A percentile compares a stretch with the other conserved stretches of the same genome.
phyloP scores from a whole-genome alignment of 2,888 invertebrate species.

The Brenthis ino region DNA sequence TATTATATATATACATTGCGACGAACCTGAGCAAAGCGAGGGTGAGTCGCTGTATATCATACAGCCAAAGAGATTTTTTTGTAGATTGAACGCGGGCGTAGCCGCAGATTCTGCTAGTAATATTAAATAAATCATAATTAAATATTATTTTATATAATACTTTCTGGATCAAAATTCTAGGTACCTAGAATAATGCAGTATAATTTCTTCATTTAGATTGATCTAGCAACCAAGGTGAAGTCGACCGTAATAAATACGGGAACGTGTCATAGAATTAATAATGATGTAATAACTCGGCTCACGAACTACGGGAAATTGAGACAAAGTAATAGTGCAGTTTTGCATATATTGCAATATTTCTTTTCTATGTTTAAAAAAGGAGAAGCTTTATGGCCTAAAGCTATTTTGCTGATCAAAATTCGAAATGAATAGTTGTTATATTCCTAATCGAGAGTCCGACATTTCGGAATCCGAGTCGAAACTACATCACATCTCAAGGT shows the following conservation, averaged over 20 bases:
- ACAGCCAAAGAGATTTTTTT: too few species aligned
- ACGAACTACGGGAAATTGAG: neutral
- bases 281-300: constrained; percentile 2
- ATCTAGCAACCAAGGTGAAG: constrained; percentile 8
- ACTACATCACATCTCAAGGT: too few species aligned
- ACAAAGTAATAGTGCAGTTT: neutral
- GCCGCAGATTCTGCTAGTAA: too few species aligned
- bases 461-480: too few species aligned
- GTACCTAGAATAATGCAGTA: constrained; percentile 2
- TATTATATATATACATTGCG: too few species aligned
- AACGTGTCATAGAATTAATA: constrained; percentile 18
- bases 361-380: neutral
- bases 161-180: constrained; percentile 2
- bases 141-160: neutral
- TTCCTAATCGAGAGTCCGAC: too few species aligned
- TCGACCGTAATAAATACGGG: constrained; percentile 11
- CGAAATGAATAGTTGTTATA: too few species aligned
- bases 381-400: neutral
- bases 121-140: neutral
- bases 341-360: neutral
- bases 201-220: constrained; percentile 16
- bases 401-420: too few species aligned
- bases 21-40: too few species aligned
- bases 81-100: too few species aligned
- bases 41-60: too few species aligned